Percentiles rank a stretch among this genome's conserved stretches.
phyloP scores from a whole-genome alignment of 2,888 invertebrate genomes.

The Leptopilina drosophilae region DNA sequence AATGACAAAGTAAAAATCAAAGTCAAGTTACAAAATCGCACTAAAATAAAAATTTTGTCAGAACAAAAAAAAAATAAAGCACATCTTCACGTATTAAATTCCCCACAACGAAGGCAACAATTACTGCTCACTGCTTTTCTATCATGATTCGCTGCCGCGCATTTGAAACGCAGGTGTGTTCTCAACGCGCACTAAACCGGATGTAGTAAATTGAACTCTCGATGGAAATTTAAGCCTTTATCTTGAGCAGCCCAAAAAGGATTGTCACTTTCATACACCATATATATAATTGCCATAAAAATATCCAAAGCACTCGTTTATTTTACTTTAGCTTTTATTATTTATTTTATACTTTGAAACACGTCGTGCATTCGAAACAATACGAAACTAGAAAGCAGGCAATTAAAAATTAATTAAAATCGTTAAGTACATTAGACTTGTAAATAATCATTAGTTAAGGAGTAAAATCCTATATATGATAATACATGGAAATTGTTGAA shows the following conservation, averaged over 20 bases:
- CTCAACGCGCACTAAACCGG: background rate
- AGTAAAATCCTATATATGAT: conserved; percentile 1
- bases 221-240: conserved; percentile 14
- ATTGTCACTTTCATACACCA: too few species aligned
- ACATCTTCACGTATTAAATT: conserved; percentile 28
- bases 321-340: too few species aligned
- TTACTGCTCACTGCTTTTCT: conserved; percentile 25
- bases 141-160: conserved; percentile 20
- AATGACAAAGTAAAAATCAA: too few species aligned
- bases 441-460: background rate
- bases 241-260: too few species aligned
- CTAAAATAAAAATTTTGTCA: background rate
- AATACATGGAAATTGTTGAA: conserved; percentile 19
- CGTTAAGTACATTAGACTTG: background rate
- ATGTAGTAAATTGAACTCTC: conserved; percentile 35
- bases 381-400: background rate
- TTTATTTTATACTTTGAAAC: too few species aligned
- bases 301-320: too few species aligned
- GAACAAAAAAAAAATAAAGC: conserved; percentile 13
- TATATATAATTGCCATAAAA: too few species aligned
- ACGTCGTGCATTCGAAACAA: background rate
- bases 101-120: conserved; percentile 27
- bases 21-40: too few species aligned
- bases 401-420: too few species aligned
- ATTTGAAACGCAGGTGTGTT: conserved; percentile 21